Base-by-base conservation (phyloP, 1,140 invertebrate species). In the Eueides isabella region DNA sequence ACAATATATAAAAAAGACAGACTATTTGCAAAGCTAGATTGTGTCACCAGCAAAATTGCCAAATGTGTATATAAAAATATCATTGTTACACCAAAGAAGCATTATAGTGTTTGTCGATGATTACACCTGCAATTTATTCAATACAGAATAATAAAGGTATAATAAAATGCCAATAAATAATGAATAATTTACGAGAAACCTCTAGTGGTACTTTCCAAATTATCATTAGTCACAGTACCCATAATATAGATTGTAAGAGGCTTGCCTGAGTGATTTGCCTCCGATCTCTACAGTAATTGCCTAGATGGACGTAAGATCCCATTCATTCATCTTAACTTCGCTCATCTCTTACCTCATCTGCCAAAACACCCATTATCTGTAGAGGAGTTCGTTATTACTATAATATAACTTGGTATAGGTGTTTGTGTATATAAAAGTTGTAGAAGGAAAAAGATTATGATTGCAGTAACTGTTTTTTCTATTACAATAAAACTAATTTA, bases 251-350 rank as follows among this genome's bases (percentile, higher is more conserved):
- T 67, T 71, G 71, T 76, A 71, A 67, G 71, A 62, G 64, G 70
- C 70, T 66, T 61, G 29, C 33, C 74, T 77, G 69, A 76, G 75
- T 79, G 79, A 80, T 78, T 44, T 70, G 74, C 69, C 67, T 71
- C 67, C 71, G 75, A 76, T 76, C 72, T 78, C 77, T 69, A 72
- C 31, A 61, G 55, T 80, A 78, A 78, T 76, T 74, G 67, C 72
- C 48, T 69, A 74, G 65, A 77, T 69, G 71, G 74, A 71, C 67
- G 68, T 74, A 62, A 33, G 69, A 71, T 77, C 67, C 72, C 75
- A 76, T 79, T 69, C 70, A 77, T 77, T 76, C 72, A 76, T 76
- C 76, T 80, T 80, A 78, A 78, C 72, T 76, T 69, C 38, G 69
- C 44, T 72, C 73, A 73, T 76, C 71, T 69, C 35, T 61, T 71